A percentile compares a stretch with the other conserved stretches of the same genome.
Evolutionary conservation across 2,888 invertebrate species (phyloP).

Genomic region (Toxonevra muliebris): DNA sequence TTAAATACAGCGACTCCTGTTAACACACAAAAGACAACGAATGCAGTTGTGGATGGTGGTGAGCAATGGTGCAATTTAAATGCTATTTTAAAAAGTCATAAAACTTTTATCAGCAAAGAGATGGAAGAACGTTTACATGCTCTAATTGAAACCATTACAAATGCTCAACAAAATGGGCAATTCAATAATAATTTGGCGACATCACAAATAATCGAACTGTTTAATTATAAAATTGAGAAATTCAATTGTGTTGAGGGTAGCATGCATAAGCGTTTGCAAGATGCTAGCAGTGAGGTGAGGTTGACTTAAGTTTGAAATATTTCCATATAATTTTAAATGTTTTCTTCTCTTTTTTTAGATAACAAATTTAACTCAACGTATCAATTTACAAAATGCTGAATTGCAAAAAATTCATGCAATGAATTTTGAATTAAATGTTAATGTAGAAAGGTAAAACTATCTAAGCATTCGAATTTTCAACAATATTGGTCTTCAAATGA

Average conservation of each 20-base stretch:
- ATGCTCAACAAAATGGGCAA: constrained; percentile 54
- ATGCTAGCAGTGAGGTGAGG: constrained; percentile 53
- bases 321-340: neutral
- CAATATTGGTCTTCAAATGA: too few relatives aligned
- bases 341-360: constrained; percentile 45
- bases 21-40: constrained; percentile 6
- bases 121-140: constrained; percentile 56
- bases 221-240: constrained; percentile 61
- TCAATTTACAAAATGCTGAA: constrained; percentile 58
- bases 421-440: constrained; percentile 62
- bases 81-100: constrained; percentile 56
- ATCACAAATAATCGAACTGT: constrained; percentile 62
- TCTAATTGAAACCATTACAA: constrained; percentile 53
- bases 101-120: constrained; percentile 57
- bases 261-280: constrained; percentile 55
- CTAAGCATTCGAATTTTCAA: neutral
- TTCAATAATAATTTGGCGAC: constrained; percentile 56
- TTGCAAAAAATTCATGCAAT: constrained; percentile 57
- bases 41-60: neutral
- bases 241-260: constrained; percentile 49
- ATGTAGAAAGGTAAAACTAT: constrained; percentile 54
- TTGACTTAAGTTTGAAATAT: neutral
- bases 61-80: constrained; percentile 61
- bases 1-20: constrained; percentile 27
- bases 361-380: constrained; percentile 54